Evolutionary conservation across 2,888 invertebrate species (phyloP).

Genomic region (Pyrrhia umbra): DNA sequence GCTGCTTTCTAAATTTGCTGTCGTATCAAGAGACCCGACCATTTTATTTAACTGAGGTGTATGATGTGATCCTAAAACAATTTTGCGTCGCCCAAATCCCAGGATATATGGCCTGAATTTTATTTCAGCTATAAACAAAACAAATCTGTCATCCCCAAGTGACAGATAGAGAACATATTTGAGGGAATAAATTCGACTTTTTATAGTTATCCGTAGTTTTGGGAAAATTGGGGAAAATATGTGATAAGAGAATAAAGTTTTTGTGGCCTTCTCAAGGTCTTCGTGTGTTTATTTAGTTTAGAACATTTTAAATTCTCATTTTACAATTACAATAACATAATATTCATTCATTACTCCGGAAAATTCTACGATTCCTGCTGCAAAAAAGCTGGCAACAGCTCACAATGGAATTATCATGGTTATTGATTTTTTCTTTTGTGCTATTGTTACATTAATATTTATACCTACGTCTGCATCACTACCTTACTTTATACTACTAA

Average conservation of each 20-base stretch:
- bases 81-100: slow-evolving; percentile 27
- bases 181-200: background rate
- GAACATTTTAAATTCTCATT: no score
- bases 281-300: no score
- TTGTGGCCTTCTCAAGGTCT: no score
- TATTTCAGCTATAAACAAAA: slow-evolving; percentile 47
- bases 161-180: slow-evolving; percentile 18
- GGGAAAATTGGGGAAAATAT: background rate
- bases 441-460: no score
- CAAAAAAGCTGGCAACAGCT: no score
- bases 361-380: no score
- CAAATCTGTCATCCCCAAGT: slow-evolving; percentile 26
- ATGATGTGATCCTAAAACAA: slow-evolving; percentile 22
- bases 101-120: slow-evolving; percentile 8
- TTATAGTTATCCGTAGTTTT: slow-evolving; percentile 18
- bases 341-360: background rate
- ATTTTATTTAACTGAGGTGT: slow-evolving; percentile 18
- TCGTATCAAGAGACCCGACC: background rate
- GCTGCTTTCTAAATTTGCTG: background rate
- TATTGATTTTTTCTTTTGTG: no score
- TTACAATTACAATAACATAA: background rate
- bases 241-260: background rate
- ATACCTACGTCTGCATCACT: no score
- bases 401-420: no score
- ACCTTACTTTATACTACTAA: no score